Evolutionary conservation across 2,888 invertebrate species (phyloP).

Genomic region (Sialis lutaria): DNA sequence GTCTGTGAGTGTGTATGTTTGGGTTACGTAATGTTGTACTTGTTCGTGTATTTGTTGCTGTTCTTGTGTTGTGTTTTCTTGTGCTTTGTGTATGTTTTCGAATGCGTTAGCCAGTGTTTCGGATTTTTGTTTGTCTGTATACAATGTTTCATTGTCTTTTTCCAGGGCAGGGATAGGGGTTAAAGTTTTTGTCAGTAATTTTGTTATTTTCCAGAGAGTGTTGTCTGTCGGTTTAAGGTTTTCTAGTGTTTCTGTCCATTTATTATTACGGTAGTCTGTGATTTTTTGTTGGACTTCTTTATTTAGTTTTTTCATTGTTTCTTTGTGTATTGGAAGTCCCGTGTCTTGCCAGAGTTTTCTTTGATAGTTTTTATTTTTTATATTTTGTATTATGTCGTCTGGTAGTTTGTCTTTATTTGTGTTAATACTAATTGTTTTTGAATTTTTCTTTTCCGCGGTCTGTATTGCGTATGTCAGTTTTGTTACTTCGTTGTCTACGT

Average conservation of each 20-base stretch:
- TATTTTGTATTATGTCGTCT: neutral
- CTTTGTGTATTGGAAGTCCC: neutral
- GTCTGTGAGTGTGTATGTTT: no score
- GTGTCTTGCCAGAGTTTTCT: neutral
- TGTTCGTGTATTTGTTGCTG: no score
- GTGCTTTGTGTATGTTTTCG: no score
- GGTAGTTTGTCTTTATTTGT: neutral
- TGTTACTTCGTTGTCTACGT: neutral
- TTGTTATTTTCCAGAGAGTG: conserved; percentile 8
- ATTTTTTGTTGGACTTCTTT: no score
- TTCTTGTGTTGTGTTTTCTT: no score
- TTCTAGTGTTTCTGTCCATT: conserved; percentile 2
- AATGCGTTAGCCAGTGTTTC: no score
- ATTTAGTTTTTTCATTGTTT: neutral
- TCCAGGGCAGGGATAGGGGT: no score
- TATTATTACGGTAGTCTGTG: conserved; percentile 1
- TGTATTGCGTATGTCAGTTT: neutral
- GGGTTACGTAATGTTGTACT: no score
- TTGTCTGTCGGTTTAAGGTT: conserved; percentile 7
- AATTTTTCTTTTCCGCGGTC: neutral
- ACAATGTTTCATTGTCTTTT: no score
- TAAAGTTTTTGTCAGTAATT: conserved; percentile 4
- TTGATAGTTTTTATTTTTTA: neutral
- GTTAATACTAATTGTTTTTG: neutral
- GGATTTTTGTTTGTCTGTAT: no score